These are phyloP conservation scores for Ailurus styani DNA, from an alignment of 2,113 vertebrate species.

Conservation along the genomic window DNA sequence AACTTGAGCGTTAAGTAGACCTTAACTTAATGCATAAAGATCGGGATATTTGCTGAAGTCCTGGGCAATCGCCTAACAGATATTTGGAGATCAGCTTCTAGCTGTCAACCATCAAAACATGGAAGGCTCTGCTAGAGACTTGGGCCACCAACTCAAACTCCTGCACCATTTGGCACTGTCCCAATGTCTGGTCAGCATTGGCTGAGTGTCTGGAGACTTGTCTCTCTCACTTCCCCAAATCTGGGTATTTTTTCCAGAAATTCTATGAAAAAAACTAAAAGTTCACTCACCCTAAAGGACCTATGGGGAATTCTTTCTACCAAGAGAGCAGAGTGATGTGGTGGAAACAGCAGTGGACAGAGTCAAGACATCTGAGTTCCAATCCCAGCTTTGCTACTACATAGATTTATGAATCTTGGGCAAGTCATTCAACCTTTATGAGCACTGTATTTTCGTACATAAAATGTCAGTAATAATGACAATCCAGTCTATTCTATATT, in stretches of 20 bases:
- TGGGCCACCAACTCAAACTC: not conserved
- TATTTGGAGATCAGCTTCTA: not conserved
- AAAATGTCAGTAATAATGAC: not conserved
- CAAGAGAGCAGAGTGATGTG: too few relatives aligned
- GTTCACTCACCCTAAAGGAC: not conserved
- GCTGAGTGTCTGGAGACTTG: not conserved
- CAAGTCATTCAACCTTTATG: not conserved
- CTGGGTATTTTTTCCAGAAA: not conserved
- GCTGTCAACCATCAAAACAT: not conserved
- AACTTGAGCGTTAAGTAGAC: not conserved
- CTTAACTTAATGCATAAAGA: not conserved
- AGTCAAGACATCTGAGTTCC: not conserved
- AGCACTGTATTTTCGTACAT: not conserved
- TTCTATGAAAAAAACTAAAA: not conserved
- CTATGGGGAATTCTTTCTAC: not conserved
- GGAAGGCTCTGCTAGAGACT: not conserved
- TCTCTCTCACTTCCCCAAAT: not conserved
- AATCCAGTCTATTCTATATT: not conserved
- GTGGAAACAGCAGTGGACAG: not conserved
- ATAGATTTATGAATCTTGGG: not conserved
- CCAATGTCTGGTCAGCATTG: not conserved
- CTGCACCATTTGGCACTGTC: not conserved
- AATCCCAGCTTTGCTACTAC: not conserved
- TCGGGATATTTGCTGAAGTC: not conserved
- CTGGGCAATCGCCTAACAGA: not conserved